These are phyloP conservation scores for Chaetorhynchus papuensis DNA, from an alignment of 2,113 vertebrate species.

Conservation along the genomic window DNA sequence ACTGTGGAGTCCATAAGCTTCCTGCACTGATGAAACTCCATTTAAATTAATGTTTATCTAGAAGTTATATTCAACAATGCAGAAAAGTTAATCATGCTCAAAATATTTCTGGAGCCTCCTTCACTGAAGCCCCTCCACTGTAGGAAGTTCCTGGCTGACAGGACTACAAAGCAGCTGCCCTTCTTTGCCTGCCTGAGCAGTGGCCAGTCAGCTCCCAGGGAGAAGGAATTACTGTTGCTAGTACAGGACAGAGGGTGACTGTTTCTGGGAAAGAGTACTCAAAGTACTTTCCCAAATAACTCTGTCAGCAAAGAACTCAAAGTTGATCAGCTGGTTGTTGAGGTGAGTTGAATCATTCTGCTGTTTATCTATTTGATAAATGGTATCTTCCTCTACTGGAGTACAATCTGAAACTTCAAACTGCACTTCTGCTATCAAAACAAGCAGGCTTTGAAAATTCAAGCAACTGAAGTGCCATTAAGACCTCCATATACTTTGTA, in stretches of 20 bases:
- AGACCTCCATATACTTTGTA: neutral
- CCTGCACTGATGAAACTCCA: neutral
- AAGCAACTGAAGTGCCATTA: neutral
- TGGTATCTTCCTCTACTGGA: neutral
- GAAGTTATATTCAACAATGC: neutral
- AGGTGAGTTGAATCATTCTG: neutral
- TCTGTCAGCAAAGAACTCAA: neutral
- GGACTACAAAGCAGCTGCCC: neutral
- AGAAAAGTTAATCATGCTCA: neutral
- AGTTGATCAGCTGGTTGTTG: neutral
- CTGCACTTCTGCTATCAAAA: neutral
- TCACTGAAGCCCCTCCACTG: neutral
- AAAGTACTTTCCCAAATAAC: neutral
- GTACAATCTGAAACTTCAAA: neutral
- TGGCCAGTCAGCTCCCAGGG: neutral
- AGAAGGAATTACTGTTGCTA: neutral
- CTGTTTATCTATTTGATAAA: neutral
- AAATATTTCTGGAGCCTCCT: neutral
- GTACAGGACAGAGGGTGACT: neutral
- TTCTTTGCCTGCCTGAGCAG: neutral
- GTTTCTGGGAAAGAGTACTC: neutral
- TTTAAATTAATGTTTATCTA: neutral
- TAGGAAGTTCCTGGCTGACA: neutral
- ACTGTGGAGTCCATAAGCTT: neutral
- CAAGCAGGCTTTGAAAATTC: neutral